Base-by-base conservation (phyloP, 2,888 invertebrate genomes). In the Bombyx huttoni region DNA sequence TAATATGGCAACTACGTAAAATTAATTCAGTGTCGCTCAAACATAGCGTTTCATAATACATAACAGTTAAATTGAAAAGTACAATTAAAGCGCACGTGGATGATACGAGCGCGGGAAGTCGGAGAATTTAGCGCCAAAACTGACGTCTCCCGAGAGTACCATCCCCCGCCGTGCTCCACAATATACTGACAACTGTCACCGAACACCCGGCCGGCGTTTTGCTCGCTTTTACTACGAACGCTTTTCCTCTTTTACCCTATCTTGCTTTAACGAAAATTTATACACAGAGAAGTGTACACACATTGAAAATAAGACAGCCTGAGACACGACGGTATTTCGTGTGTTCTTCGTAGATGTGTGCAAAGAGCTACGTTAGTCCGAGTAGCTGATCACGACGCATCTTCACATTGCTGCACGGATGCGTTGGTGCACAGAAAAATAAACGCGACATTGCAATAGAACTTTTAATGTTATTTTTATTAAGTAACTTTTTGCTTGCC, bases 171-270 rank as follows among this genome's bases (percentile, higher is more conserved):
- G 72, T 62, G 78, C 60, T 67, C 70, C 60, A 76, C 76, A 74
- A 71, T 70, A 68, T 73, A 85, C 87, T 87, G 83, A 77, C 81
- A 77, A 79, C 76, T 77, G 80, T 75, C 81, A 75, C 74, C 61
- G 70, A 59, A 59, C 67, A 65, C 71, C 74, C 69, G 70, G 62
- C 73, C 75, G 73, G 72, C 78, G 76, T 75, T 81, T 78, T 67
- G 70, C 76, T 67, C 77, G 78, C 75, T 73, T 78, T 77, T 73
- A 79, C 79, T 78, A 78, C 68, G 59, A 64, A 58, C 75, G 80
- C 71, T 80, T 79, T 83, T 81, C 81, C 83, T 78, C 82, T 78
- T 78, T 78, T 78, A 68, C 78, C 76, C 79, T 78, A 79, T 81
- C 80, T 81, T 78, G 74, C 81, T 81, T 77, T 68, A 75, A 75